A percentile compares a stretch with the other conserved stretches of the same genome.
phyloP scores from a whole-genome alignment of 92 coral and sea anemone genomes.

The Muricea muricata region DNA sequence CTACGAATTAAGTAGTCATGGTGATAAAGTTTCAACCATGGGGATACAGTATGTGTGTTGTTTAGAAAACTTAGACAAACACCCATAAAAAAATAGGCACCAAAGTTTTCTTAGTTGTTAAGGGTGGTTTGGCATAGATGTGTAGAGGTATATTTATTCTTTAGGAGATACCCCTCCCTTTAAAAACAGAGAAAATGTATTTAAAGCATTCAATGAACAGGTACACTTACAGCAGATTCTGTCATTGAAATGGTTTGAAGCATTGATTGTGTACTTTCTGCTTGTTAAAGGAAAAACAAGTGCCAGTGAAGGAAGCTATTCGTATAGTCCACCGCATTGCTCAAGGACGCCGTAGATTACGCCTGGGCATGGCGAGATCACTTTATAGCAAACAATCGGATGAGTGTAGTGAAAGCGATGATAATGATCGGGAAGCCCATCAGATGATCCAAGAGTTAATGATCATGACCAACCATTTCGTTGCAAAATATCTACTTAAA shows the following conservation, averaged over 20 bases:
- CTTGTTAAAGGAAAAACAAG: slow-evolving; percentile 3
- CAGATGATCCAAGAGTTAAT: slow-evolving; percentile 91
- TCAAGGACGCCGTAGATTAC: slow-evolving; percentile 55
- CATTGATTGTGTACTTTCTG: not conserved
- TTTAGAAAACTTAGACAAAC: too few species aligned
- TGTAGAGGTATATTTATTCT: too few species aligned
- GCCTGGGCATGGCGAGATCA: slow-evolving; percentile 68
- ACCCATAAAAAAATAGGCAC: too few species aligned
- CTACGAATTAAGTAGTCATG: too few species aligned
- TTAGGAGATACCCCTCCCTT: too few species aligned
- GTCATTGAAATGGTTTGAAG: not conserved
- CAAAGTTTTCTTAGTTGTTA: too few species aligned
- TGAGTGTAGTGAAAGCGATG: slow-evolving; percentile 37
- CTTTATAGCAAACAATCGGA: slow-evolving; percentile 64
- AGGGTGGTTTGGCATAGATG: too few species aligned
- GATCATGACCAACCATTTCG: slow-evolving; percentile 81
- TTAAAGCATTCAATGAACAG: too few species aligned
- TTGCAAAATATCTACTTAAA: slow-evolving; percentile 58
- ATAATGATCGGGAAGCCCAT: slow-evolving; percentile 72
- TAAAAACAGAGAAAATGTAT: too few species aligned
- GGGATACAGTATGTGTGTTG: too few species aligned
- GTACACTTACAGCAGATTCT: too few species aligned
- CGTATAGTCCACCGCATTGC: slow-evolving; percentile 64
- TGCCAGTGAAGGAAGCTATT: slow-evolving; percentile 43
- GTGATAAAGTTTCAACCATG: too few species aligned